Conservation (phyloP, 2,888 invertebrate genomes). For the Dolichomitus sp. region DNA sequence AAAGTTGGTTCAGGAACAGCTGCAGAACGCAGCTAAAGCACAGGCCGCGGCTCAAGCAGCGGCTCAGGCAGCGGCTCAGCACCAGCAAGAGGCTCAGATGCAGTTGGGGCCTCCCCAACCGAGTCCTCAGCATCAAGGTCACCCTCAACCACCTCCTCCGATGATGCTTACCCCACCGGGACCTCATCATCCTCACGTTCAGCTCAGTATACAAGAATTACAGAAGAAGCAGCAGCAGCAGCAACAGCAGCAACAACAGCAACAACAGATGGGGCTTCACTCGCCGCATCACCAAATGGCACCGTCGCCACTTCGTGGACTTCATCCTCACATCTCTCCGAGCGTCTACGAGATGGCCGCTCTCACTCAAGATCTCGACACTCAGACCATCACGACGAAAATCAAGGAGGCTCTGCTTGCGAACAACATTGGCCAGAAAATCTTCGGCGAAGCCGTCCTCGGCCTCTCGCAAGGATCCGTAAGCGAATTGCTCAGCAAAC, state of each 20-base stretch:
- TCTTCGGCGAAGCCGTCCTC: slow-evolving; percentile 98
- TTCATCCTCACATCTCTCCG: slow-evolving; percentile 96
- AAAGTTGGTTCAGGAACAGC: slow-evolving; percentile 89
- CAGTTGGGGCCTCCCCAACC: slow-evolving; percentile 83
- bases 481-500: slow-evolving; percentile 98
- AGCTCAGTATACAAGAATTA: slow-evolving; percentile 89
- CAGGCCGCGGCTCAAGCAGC: slow-evolving; percentile 84
- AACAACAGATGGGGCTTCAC: slow-evolving; percentile 87
- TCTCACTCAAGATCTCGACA: slow-evolving; percentile 98
- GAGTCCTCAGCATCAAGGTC: slow-evolving; percentile 82
- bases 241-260: slow-evolving; percentile 87
- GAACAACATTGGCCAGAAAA: slow-evolving; percentile 99
- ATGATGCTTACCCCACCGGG: slow-evolving; percentile 93
- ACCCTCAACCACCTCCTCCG: slow-evolving; percentile 87
- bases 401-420: slow-evolving; percentile 98
- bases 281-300: slow-evolving; percentile 90
- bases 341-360: slow-evolving; percentile 99
- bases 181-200: slow-evolving; percentile 91
- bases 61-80: slow-evolving; percentile 77
- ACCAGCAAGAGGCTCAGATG: slow-evolving; percentile 84
- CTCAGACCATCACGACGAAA: slow-evolving; percentile 97
- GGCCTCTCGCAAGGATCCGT: slow-evolving; percentile 99
- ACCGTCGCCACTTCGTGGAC: slow-evolving; percentile 90
- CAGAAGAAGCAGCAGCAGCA: slow-evolving; percentile 88
- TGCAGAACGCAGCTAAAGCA: slow-evolving; percentile 84